Evolutionary conservation across 2,888 invertebrate genomes (phyloP), one percentile per base, ranked within the genome.

Genomic region (Drosophila flavopinicola): DNA sequence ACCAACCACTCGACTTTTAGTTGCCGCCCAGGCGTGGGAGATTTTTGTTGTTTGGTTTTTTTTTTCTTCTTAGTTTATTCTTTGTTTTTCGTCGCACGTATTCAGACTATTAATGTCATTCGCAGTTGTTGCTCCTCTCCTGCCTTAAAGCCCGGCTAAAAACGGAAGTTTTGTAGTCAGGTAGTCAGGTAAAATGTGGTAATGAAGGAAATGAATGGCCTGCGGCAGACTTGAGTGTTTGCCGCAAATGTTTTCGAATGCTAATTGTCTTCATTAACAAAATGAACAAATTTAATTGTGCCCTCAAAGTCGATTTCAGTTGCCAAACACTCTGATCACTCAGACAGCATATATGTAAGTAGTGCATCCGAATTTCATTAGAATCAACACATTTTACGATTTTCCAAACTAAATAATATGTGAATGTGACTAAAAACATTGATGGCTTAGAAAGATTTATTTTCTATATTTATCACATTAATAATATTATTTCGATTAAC

Each of bases 81-180:
- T 58, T 76, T 56, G 37, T 30, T 48, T 47, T 54, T 45, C 44
- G 58, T 68, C 42, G 85, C 85, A 83, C 82, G 82, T 82, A 82
- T 61, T 56, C 56, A 33, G 82, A 87, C 85, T 83, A 85, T 78
- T 87, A 83, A 83, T 83, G 86, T 66, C 78, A 73, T 75, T 68
- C 41, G 56, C 48, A 56, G 74, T 72, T 66, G 66, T 68, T 64
- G 60, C 35, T 37, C 25, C 41, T 39, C 52, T 38, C 35, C 33
- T 53, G 35, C 58, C 71, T 71, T 59, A 53, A 57, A 72, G 61
- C 47, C 47, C 59, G 59, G 61, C 51, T 51, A 65, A 72, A 72
- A 86, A 75, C 82, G 82, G 82, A 82, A 80, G 87, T 85, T 84
- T 85, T 63, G 52, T 51, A 41, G 63, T 64, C 68, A 74, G 74